Evolutionary conservation across 2,113 vertebrate genomes (phyloP).

Genomic region (Machaerirhynchus nigripectus): DNA sequence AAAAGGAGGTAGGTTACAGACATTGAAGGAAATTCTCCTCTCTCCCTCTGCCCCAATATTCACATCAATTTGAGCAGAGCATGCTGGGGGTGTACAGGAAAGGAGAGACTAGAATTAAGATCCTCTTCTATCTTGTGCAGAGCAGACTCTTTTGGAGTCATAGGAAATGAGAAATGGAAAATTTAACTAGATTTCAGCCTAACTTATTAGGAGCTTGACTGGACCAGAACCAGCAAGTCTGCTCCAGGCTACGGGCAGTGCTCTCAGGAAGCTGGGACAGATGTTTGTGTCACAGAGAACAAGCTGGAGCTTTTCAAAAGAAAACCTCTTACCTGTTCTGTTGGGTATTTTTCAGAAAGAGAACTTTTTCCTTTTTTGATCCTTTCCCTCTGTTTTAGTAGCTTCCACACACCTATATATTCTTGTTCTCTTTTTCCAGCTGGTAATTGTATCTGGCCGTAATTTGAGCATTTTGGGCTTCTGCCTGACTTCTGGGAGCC

Average conservation of each 20-base stretch:
- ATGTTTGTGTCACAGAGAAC: not conserved
- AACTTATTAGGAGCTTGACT: not conserved
- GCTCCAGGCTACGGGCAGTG: accelerated
- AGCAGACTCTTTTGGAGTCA: not conserved
- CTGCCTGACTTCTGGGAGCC: not conserved
- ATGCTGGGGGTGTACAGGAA: not conserved
- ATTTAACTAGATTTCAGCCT: not conserved
- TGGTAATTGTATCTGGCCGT: not conserved
- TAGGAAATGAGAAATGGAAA: constrained; percentile 8
- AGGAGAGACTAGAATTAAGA: not conserved
- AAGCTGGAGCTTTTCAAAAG: not conserved
- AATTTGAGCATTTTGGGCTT: not conserved
- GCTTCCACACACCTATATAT: not conserved
- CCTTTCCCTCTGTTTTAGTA: not conserved
- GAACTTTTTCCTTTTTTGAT: not conserved
- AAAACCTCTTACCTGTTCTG: not conserved
- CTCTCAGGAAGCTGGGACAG: not conserved
- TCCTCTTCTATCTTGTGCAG: not conserved
- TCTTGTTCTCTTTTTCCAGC: not conserved
- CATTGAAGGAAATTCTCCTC: not conserved
- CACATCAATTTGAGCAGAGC: not conserved
- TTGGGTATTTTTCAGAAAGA: not conserved
- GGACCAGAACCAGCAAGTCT: not conserved
- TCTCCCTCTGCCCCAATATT: not conserved
- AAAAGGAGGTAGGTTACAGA: not conserved